These are phyloP conservation scores for Psilopogon haemacephalus DNA, from an alignment of 2,113 vertebrate species.

Conservation along the genomic window DNA sequence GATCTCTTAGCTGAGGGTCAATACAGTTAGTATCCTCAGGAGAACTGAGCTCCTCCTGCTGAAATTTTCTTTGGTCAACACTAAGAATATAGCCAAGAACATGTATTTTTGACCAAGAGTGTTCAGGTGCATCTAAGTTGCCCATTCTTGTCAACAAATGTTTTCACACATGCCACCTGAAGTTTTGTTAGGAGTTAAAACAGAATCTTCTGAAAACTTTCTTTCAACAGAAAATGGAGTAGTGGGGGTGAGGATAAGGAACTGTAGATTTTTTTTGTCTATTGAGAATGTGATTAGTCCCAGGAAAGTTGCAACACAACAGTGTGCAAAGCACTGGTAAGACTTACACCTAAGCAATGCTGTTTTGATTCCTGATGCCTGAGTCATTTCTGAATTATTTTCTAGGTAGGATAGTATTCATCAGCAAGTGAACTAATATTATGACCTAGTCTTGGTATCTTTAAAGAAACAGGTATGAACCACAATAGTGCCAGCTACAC, in stretches of 20 bases:
- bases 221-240: background rate
- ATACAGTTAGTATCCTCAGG: background rate
- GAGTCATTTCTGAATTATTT: slow-evolving; percentile 4
- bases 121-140: background rate
- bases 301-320: background rate
- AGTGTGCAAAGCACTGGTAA: background rate
- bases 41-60: background rate
- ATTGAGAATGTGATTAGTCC: background rate
- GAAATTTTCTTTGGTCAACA: background rate
- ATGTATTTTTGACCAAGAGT: background rate
- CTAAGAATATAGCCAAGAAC: background rate
- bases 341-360: background rate
- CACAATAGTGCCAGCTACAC: background rate
- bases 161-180: background rate
- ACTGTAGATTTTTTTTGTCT: background rate
- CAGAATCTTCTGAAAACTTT: background rate
- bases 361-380: background rate
- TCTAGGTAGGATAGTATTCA: background rate
- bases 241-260: background rate
- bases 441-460: background rate
- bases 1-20: background rate
- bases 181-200: background rate
- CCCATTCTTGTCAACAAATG: background rate
- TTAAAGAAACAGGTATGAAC: background rate
- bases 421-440: background rate